These are phyloP conservation scores for Hydractinia symbiolongicarpus DNA, from an alignment of 30 jellyfish, hydroid and myxozoan genomes.

Conservation along the genomic window DNA sequence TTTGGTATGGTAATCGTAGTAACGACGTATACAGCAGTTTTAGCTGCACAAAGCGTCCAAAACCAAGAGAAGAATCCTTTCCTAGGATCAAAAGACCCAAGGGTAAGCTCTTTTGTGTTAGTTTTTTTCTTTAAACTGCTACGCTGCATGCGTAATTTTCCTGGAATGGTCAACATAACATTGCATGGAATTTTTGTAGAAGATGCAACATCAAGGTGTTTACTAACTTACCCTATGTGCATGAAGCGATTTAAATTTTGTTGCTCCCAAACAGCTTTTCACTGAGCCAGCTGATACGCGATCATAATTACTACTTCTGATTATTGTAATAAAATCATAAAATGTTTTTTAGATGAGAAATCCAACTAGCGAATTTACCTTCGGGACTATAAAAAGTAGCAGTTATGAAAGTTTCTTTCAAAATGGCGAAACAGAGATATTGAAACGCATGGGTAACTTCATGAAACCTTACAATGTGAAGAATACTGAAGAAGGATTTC, in stretches of 20 bases:
- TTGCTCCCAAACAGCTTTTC: too few species aligned
- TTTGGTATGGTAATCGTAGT: constrained; percentile 84
- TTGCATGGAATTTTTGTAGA: background rate
- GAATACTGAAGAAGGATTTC: constrained; percentile 50
- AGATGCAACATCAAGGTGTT: too few species aligned
- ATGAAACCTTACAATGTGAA: constrained; percentile 59
- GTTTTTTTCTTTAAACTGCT: background rate
- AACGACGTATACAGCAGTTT: constrained; percentile 90
- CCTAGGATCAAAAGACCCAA: constrained; percentile 56
- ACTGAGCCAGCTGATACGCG: too few species aligned
- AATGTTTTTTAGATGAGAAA: constrained; percentile 45
- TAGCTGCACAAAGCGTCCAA: constrained; percentile 64
- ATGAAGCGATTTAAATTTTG: too few species aligned
- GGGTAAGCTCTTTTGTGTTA: constrained; percentile 48
- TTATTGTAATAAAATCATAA: too few species aligned
- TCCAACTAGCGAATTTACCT: constrained; percentile 68
- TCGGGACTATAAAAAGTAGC: constrained; percentile 52
- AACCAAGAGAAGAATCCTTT: constrained; percentile 60
- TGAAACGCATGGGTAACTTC: constrained; percentile 52
- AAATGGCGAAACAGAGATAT: constrained; percentile 29
- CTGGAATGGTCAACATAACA: background rate
- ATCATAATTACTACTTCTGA: too few species aligned
- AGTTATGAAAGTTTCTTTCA: constrained; percentile 53
- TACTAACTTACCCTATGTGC: too few species aligned
- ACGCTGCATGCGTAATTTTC: too few species aligned